Conservation (phyloP, 2,797 vertebrate species). For the Girardinus metallicus region DNA sequence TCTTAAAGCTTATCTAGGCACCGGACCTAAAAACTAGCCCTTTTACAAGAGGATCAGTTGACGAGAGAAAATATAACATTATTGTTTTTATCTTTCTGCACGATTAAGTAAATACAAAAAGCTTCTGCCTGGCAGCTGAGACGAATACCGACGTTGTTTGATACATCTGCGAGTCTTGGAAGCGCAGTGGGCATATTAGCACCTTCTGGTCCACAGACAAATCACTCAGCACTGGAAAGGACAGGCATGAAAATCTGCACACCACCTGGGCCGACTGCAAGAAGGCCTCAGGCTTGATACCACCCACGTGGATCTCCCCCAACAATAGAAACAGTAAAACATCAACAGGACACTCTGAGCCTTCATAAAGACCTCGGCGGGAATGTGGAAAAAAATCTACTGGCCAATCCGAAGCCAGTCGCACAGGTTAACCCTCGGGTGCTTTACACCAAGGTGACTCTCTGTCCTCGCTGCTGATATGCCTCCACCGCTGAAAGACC, state of each 20-base stretch:
- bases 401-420: not conserved
- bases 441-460: not conserved
- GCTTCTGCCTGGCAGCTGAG: not conserved
- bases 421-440: not conserved
- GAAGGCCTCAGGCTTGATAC: not conserved
- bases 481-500: not conserved
- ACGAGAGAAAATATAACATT: not conserved
- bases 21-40: not conserved
- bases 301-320: not conserved
- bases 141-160: not conserved
- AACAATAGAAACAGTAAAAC: not conserved
- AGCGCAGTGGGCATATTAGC: not conserved
- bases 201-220: not conserved
- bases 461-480: not conserved
- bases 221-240: constrained; percentile 3
- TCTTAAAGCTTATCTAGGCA: not conserved
- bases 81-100: not conserved
- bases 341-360: not conserved
- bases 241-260: not conserved
- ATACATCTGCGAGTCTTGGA: not conserved
- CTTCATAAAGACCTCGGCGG: not conserved
- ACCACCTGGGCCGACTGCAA: not conserved
- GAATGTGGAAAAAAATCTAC: not conserved
- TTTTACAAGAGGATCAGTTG: not conserved
- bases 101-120: not conserved